Evolutionary conservation across 2,888 invertebrate genomes (phyloP), one percentile per base, ranked within the genome.

Genomic region (Leucozona laternaria): DNA sequence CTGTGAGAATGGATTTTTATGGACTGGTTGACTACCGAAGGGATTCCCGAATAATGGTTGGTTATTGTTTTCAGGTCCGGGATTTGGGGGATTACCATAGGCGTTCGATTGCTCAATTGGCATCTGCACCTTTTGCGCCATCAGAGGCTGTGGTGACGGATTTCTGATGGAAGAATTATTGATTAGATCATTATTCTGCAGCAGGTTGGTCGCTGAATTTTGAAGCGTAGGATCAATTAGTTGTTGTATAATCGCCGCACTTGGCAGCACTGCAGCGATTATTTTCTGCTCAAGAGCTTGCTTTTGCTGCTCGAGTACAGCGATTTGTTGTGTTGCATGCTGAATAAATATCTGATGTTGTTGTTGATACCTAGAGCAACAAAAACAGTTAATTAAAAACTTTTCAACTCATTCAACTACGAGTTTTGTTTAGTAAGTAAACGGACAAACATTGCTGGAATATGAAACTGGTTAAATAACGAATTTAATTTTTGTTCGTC

Each of bases 261-360:
- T 90, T 20, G 91, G 89, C 45, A 91, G 60, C 5, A 89, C 90
- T 10, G 89, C 86, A 7, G 89, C 89, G 25, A 91, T 84, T 45
- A 92, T 89, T 88, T 93, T 92, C 64, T 92, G 93, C 66, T 93
- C 93, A n/a, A 93, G 90, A 43, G 93, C 94, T 88, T 95, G 94
- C 90, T 96, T 96, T 91, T 97, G 97, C 91, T 96, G 95, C 91
- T 97, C 97, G 68, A 96, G 93, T 89, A 96, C 96, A 90, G 97
- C 96, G 89, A 98, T 97, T 92, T 97, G 97, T 91, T 97, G 96
- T 93, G 96, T 94, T 7, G 98, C 96, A 93, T 99, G 99, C 79
- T 96, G 95, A 13, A 98, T 97, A 92, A 98, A 99, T 13, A 98
- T 97, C 92, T 98, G 97, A 93, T 99, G 99, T 91, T 99, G 99